A percentile compares a stretch with the other conserved stretches of the same genome.
phyloP scores from a whole-genome alignment of 2,888 invertebrate species.

The Hermaeophaga mercurialis region DNA sequence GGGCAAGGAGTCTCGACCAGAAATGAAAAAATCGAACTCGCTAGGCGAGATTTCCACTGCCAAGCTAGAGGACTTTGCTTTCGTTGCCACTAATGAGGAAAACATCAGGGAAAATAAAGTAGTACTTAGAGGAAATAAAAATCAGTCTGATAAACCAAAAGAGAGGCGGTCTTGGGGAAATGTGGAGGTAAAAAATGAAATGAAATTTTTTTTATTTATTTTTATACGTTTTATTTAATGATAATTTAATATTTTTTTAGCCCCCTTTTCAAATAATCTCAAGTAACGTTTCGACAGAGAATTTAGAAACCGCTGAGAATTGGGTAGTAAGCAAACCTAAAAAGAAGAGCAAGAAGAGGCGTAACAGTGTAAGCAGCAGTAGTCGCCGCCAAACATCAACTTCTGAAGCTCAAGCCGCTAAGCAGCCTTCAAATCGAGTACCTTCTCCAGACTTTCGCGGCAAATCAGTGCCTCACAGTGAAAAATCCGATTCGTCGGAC shows the following conservation, averaged over 20 bases:
- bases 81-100: slow-evolving; percentile 45
- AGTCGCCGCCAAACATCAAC: slow-evolving; percentile 31
- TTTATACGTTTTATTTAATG: slow-evolving; percentile 3
- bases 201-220: slow-evolving; percentile 2
- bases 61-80: slow-evolving; percentile 43
- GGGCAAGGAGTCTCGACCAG: slow-evolving; percentile 48
- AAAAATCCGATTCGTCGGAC: slow-evolving; percentile 84
- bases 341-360: slow-evolving; percentile 76
- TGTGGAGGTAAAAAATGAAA: slow-evolving; percentile 46
- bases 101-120: slow-evolving; percentile 45
- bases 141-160: slow-evolving; percentile 47
- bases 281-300: slow-evolving; percentile 53
- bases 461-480: slow-evolving; percentile 79
- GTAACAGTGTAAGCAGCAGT: slow-evolving; percentile 58
- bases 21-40: slow-evolving; percentile 58
- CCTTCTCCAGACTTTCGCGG: slow-evolving; percentile 55
- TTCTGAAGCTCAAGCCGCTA: slow-evolving; percentile 21
- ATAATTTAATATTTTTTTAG: slow-evolving; percentile 27
- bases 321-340: slow-evolving; percentile 84
- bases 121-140: slow-evolving; percentile 47
- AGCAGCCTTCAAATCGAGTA: slow-evolving; percentile 38
- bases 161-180: slow-evolving; percentile 53
- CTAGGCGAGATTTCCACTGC: slow-evolving; percentile 81
- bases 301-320: slow-evolving; percentile 72
- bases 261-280: slow-evolving; percentile 47